Percentiles rank a stretch among this genome's conserved stretches.
Evolutionary conservation across 2,797 vertebrate species (phyloP).

Genomic region (Fratercula arctica): DNA sequence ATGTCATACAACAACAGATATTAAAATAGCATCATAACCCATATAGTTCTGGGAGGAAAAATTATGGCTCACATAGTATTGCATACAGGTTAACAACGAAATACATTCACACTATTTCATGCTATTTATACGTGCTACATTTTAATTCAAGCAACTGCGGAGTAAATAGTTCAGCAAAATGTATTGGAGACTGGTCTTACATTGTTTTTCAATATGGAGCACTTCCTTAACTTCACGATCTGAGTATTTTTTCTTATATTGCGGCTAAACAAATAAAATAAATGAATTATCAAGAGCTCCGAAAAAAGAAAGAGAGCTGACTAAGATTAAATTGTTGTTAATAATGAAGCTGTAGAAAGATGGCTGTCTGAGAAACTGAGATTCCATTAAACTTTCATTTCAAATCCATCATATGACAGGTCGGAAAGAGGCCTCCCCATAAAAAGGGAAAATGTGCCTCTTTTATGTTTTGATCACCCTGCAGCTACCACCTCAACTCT

Average conservation of each 20-base stretch:
- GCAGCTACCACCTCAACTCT: not conserved
- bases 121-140: not conserved
- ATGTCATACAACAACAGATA: not conserved
- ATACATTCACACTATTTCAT: not conserved
- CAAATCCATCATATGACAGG: not conserved
- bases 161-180: not conserved
- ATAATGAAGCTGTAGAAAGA: constrained; percentile 36
- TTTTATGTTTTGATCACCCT: constrained; percentile 1
- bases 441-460: constrained; percentile 4
- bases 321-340: constrained; percentile 16
- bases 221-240: not conserved
- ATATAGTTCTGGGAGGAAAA: not conserved
- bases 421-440: not conserved
- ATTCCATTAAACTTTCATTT: not conserved
- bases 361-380: not conserved
- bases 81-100: not conserved
- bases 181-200: not conserved
- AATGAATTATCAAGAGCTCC: not conserved
- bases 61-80: not conserved
- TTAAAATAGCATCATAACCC: not conserved
- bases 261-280: not conserved
- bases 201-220: not conserved
- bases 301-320: not conserved
- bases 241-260: not conserved
- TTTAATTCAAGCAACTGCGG: not conserved